Evolutionary conservation across 2,113 vertebrate genomes (phyloP), one percentile per base, ranked within the genome.

Genomic region (Lagopus leucura): DNA sequence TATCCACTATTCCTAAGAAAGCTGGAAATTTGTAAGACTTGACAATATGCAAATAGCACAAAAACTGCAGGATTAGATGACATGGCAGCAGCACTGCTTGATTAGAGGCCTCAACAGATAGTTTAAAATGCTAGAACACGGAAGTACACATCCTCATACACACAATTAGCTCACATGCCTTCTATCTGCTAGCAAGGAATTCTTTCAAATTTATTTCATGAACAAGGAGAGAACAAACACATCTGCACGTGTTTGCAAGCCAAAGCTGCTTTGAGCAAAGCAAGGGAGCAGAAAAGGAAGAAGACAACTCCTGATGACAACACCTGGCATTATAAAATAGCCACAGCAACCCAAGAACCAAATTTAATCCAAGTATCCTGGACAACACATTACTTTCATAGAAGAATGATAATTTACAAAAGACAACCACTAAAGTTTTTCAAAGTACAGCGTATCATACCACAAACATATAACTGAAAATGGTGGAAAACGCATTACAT

Each of bases 401-500:
- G 64, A 85, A 88, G 66, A 92, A 90, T 22, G 65, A 83, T 36
- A 34, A 27, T 40, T 88, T 60, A 66, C n/a, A 81, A 82, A 85
- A 71, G 79, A 88, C 76, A 90, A 83, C 45, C 32, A 10, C 75
- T 34, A 12, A 78, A 85, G 43, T 47, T 78, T 47, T 48, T 88
- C 61, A 2, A 72, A 88, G 73, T 43, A 83, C 82, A 86, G 87
- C 73, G 17, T 43, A 88, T 7, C 52, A 81, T 22, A 63, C 70
- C 75, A 77, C 18, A 64, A 95, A 52, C 65, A 77, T 34, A 3
- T 22, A 76, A 79, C 79, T 55, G 76, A 88, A 91, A 94, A 90
- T 91, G 58, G 85, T 88, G 90, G 91, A 92, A 94, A 97, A 95
- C 2, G 45, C 90, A 97, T 94, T 83, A 86, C 70, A 78, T 63